Evolutionary conservation across 2,113 vertebrate species (phyloP), one percentile per base, ranked within the genome.

Genomic region (Oreochromis aureus): DNA sequence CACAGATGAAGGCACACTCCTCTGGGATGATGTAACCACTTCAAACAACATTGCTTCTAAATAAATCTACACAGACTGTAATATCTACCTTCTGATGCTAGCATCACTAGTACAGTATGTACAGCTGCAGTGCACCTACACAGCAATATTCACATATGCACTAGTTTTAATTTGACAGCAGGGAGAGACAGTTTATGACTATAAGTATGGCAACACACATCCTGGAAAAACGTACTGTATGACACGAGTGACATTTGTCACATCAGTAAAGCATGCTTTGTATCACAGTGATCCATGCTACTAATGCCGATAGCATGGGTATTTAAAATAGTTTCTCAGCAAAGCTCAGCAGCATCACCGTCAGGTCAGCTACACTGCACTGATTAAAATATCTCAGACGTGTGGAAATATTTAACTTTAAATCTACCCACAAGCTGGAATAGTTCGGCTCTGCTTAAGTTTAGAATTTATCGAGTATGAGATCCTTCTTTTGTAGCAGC

Each of bases 321-420:
- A 78, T 51, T 78, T 78, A n/a, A 78, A 76, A 51, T 51, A 53
- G 73, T 34, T 78, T 78, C 6, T 51, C 46, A n/a, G 27, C 46
- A 78, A 19, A 82, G 66, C 83, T 82, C 80, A 89, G 56, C 51
- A 86, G 89, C 82, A 89, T 90, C 82, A 81, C 82, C 83, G 54
- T 85, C 82, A 81, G 89, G 73, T 85, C 79, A 89, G 59, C 44
- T 76, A 32, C 46, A 11, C 27, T 48, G 15, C 27, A 76, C 44
- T 76, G 71, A 30, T 32, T 51, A 76, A 51, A 76, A 51, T 19
- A 51, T 30, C 71, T 48, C 24, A 51, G 24, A 51, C 3, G 16
- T 51, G 44, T 10, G 41, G 44, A 78, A 51, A 78, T 19, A 19
- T 19, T 30, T 19, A 19, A 51, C 44, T 5, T 76, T 51, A 32